Conservation (phyloP, 2,113 vertebrate genomes). For the Collichthys lucidus region DNA sequence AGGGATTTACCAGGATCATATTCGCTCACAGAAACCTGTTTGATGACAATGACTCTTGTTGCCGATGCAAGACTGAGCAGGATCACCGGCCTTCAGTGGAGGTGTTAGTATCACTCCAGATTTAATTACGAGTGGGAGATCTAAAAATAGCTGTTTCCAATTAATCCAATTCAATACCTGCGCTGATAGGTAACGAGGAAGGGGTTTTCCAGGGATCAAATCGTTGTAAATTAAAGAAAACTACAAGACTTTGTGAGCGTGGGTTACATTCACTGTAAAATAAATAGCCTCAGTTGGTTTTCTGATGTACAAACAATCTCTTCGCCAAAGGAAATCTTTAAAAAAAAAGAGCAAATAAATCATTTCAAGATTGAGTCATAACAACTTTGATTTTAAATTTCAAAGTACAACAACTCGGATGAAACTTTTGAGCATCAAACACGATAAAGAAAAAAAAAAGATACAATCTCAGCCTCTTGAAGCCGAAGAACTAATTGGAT, state of each 20-base stretch:
- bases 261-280: conserved; percentile 10
- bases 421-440: conserved; percentile 39
- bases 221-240: not conserved
- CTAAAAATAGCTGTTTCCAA: conserved; percentile 52
- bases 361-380: not conserved
- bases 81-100: conserved; percentile 43
- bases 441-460: conserved; percentile 27
- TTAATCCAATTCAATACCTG: conserved; percentile 51
- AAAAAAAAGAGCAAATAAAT: conserved; percentile 7
- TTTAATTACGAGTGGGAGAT: conserved; percentile 41
- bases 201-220: conserved; percentile 15
- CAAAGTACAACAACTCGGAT: not conserved
- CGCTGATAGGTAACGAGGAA: conserved; percentile 24
- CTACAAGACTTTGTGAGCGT: not conserved
- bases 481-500: conserved; percentile 47
- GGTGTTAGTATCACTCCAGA: conserved; percentile 46
- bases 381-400: not conserved
- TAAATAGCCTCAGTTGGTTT: not conserved
- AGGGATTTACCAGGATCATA: conserved; percentile 71
- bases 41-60: conserved; percentile 47
- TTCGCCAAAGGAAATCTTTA: not conserved
- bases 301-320: not conserved
- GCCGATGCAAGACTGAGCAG: conserved; percentile 26
- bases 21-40: conserved; percentile 56
- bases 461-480: conserved; percentile 16